Evolutionary conservation across 2,888 invertebrate genomes (phyloP).

Genomic region (Hemithea aestivaria): DNA sequence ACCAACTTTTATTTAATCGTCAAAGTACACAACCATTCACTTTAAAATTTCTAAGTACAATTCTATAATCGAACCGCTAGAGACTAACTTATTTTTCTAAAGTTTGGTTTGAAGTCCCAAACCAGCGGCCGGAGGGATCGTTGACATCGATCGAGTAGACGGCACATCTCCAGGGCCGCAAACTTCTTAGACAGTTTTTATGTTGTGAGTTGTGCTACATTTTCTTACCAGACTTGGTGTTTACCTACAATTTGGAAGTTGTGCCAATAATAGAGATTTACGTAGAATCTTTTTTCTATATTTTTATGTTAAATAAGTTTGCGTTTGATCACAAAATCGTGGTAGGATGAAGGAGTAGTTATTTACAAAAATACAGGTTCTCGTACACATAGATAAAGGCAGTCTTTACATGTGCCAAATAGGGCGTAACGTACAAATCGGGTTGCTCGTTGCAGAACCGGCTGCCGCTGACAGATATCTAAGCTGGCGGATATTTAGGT

Average conservation of each 20-base stretch:
- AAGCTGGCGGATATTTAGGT: conserved; percentile 44
- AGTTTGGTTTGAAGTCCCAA: conserved; percentile 4
- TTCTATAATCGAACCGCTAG: conserved; percentile 7
- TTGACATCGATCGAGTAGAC: conserved; percentile 14
- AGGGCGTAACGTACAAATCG: conserved; percentile 45
- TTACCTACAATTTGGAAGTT: too few species aligned
- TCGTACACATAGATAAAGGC: too few species aligned
- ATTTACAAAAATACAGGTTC: too few species aligned
- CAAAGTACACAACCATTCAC: not conserved
- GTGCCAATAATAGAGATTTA: too few species aligned
- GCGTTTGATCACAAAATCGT: too few species aligned
- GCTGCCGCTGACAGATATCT: conserved; percentile 46
- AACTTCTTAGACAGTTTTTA: conserved; percentile 17
- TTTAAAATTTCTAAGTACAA: conserved; percentile 1
- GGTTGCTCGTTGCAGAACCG: conserved; percentile 41
- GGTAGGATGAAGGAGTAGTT: too few species aligned
- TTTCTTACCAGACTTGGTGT: too few species aligned
- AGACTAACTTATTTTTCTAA: conserved; percentile 7
- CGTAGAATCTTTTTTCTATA: too few species aligned
- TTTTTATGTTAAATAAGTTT: too few species aligned
- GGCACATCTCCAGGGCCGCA: conserved; percentile 7
- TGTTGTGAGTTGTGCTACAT: conserved; percentile 2
- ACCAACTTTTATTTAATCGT: too few species aligned
- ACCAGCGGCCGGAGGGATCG: conserved; percentile 7
- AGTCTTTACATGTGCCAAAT: conserved; percentile 29